Conservation (phyloP, 1,140 invertebrate genomes). For the Psix sp. region DNA sequence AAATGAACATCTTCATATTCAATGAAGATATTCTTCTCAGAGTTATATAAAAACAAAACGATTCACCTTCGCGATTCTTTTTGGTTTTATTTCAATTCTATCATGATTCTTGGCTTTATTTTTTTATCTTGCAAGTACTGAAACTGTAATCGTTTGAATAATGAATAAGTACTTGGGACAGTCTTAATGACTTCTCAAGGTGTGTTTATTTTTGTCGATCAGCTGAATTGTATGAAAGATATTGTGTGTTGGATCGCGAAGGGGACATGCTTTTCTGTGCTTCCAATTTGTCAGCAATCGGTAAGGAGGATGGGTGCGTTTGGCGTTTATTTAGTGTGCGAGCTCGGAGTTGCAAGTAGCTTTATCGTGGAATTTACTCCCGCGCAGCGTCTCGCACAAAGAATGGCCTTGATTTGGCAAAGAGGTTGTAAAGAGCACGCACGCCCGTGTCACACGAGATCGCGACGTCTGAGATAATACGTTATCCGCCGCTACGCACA, state of each 20-base stretch:
- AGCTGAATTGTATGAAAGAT: too few relatives aligned
- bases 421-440: slow-evolving; percentile 22
- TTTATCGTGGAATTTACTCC: slow-evolving; percentile 50
- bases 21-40: too few relatives aligned
- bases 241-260: slow-evolving; percentile 14
- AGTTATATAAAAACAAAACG: too few relatives aligned
- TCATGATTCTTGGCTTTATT: too few relatives aligned
- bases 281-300: slow-evolving; percentile 42
- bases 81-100: too few relatives aligned
- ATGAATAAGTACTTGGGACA: too few relatives aligned
- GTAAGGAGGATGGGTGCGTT: slow-evolving; percentile 23
- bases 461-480: slow-evolving; percentile 45
- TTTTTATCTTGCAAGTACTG: too few relatives aligned
- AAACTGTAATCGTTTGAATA: too few relatives aligned
- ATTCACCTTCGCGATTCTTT: too few relatives aligned
- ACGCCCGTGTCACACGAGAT: slow-evolving; percentile 49
- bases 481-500: slow-evolving; percentile 40
- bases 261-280: slow-evolving; percentile 24
- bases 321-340: slow-evolving; percentile 46
- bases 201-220: too few relatives aligned
- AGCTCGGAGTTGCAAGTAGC: slow-evolving; percentile 15
- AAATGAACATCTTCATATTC: too few relatives aligned
- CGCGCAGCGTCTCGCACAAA: slow-evolving; percentile 56
- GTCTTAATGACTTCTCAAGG: slow-evolving; percentile 20
- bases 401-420: slow-evolving; percentile 53